Evolutionary conservation across 2,797 vertebrate genomes (phyloP), one percentile per base, ranked within the genome.

Genomic region (Neomorphus geoffroyi): DNA sequence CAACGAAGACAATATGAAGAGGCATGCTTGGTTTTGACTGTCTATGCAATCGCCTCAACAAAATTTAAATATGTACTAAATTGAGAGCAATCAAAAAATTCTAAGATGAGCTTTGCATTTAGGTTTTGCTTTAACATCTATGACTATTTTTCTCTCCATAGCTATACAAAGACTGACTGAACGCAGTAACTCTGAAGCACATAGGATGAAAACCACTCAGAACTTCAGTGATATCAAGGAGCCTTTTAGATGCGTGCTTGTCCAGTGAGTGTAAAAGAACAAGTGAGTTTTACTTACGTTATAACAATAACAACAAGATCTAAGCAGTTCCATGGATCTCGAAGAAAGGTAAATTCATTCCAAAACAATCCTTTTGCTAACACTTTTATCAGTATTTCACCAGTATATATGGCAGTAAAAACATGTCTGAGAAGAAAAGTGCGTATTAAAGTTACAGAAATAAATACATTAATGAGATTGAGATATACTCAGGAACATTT

Each of bases 261-360:
- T 61, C 10, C 32, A 27, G 41, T 21, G 3, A 69, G 22, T 45
- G 21, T 41, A 65, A 73, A 80, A 80, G 10, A 88, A 78, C 4
- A 89, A 35, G 0, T 7, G 50, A 79, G 21, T 41, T 66, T 74
- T 75, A 98, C 99, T 99, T 97, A 99, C 99, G 98, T 99, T 98
- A 99, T 98, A 62, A 98, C 61, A 48, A 99, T 98, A 96, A 99
- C 98, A 8, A 94, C 80, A 96, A 99, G 99, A 96, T 99, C 99
- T 96, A 99, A 93, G 98, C 98, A 98, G 97, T 99, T 99, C 99
- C 99, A 99, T 1, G 98, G 98, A 94, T 99, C 99, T 97, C 99
- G 98, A 86, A 99, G 97, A 94, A 99, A 99, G 72, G 99, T 99
- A 96, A 99, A 99, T 74, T 98, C 98, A 94, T 98, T 97, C 86